phyloP scores from a whole-genome alignment of 2,113 vertebrate genomes.

The Willisornis vidua region DNA sequence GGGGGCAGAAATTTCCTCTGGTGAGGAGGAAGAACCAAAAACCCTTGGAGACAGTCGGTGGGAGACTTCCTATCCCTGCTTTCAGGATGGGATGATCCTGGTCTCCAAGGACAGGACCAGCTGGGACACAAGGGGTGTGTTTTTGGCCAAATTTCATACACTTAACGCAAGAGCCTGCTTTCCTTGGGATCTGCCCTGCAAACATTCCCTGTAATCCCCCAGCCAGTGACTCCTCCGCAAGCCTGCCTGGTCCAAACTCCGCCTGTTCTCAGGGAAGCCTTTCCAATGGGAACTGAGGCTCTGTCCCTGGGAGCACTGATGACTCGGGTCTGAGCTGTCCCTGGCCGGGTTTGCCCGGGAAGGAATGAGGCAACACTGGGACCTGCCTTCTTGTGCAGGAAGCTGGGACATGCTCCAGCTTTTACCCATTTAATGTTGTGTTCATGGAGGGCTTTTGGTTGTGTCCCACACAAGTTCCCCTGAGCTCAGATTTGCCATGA shows the following conservation, averaged over 20 bases:
- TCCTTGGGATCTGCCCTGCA: not conserved
- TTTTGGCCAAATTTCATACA: not conserved
- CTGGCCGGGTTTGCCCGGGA: not conserved
- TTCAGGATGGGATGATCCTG: not conserved
- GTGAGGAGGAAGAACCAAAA: not conserved
- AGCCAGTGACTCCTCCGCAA: not conserved
- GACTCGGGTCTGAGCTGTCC: conserved; percentile 30
- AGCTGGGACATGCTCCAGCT: not conserved
- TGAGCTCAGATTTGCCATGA: not conserved
- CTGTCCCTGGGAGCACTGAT: not conserved
- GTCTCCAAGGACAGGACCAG: not conserved
- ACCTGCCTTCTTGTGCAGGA: not conserved
- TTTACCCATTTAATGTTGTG: not conserved
- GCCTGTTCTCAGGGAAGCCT: not conserved
- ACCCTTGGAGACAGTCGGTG: not conserved
- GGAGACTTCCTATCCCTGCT: not conserved
- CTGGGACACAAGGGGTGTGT: not conserved
- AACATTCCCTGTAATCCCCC: not conserved
- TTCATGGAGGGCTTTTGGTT: not conserved
- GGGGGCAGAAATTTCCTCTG: rapidly evolving
- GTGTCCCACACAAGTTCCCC: rapidly evolving
- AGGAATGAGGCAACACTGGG: not conserved
- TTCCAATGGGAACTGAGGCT: not conserved
- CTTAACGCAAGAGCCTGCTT: not conserved
- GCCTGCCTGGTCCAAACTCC: not conserved